Evolutionary conservation across 2,113 vertebrate species (phyloP).

Genomic region (Heterocephalus glaber): DNA sequence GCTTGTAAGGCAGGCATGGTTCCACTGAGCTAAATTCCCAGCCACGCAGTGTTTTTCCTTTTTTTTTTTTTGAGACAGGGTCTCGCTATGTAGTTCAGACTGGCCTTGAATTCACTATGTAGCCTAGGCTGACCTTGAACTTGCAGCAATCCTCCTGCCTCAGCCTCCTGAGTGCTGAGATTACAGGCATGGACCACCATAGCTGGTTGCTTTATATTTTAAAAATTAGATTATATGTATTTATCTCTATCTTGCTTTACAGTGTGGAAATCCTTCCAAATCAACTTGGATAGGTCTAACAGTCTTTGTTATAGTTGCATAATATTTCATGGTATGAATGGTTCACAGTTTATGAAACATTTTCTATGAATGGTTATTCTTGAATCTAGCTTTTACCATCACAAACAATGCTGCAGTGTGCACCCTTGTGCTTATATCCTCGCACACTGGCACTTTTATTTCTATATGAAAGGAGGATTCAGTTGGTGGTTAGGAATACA

Average conservation of each 20-base stretch:
- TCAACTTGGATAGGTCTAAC: neutral
- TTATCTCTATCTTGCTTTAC: neutral
- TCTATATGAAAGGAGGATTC: slow-evolving; percentile 9
- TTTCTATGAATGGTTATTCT: neutral
- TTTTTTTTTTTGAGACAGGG: too few species aligned
- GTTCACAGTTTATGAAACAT: neutral
- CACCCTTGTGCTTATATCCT: neutral
- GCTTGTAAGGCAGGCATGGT: too few species aligned
- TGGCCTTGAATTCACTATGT: too few species aligned
- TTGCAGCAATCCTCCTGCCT: too few species aligned
- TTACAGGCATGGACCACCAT: too few species aligned
- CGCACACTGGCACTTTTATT: neutral
- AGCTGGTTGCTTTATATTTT: neutral
- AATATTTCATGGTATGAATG: neutral
- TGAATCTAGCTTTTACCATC: neutral
- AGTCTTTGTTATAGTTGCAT: neutral
- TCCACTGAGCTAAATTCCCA: too few species aligned
- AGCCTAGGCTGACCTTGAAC: too few species aligned
- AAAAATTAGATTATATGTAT: neutral
- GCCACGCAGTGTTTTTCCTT: too few species aligned
- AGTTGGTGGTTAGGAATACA: neutral
- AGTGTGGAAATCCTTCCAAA: neutral
- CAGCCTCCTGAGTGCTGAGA: too few species aligned
- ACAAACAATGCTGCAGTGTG: neutral
- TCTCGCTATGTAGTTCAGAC: too few species aligned